Percentiles rank a stretch among this genome's conserved stretches.
phyloP scores from a whole-genome alignment of 2,113 vertebrate genomes.

The Macrotus californicus region DNA sequence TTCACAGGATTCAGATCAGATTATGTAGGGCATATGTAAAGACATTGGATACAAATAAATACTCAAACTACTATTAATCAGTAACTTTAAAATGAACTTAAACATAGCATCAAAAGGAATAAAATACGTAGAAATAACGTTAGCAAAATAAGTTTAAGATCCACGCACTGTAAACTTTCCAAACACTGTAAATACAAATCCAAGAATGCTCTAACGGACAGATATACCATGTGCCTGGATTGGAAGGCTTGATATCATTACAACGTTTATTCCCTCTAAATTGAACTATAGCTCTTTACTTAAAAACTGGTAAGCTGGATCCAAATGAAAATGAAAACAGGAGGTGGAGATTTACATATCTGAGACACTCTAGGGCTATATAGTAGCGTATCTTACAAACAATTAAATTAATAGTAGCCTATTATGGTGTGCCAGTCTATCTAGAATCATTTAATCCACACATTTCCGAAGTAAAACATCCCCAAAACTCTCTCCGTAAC shows the following conservation, averaged over 20 bases:
- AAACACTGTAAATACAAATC: background rate
- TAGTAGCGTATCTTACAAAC: background rate
- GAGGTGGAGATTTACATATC: background rate
- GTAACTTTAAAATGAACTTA: background rate
- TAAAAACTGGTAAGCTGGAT: background rate
- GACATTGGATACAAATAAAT: background rate
- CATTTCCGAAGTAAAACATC: background rate
- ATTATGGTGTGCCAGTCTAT: background rate
- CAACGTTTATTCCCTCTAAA: background rate
- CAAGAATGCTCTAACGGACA: background rate
- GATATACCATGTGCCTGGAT: background rate
- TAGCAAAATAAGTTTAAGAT: background rate
- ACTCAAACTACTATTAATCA: background rate
- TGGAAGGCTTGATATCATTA: background rate
- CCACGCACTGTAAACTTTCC: background rate
- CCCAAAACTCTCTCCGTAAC: background rate
- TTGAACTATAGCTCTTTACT: background rate
- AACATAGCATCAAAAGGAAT: background rate
- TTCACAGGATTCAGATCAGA: background rate
- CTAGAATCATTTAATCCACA: no score
- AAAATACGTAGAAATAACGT: background rate
- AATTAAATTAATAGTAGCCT: background rate
- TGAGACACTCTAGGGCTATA: background rate
- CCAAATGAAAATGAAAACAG: background rate
- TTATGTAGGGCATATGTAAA: background rate